These are phyloP conservation scores for Myxocyprinus asiaticus DNA, from an alignment of 2,113 vertebrate species.

Conservation along the genomic window DNA sequence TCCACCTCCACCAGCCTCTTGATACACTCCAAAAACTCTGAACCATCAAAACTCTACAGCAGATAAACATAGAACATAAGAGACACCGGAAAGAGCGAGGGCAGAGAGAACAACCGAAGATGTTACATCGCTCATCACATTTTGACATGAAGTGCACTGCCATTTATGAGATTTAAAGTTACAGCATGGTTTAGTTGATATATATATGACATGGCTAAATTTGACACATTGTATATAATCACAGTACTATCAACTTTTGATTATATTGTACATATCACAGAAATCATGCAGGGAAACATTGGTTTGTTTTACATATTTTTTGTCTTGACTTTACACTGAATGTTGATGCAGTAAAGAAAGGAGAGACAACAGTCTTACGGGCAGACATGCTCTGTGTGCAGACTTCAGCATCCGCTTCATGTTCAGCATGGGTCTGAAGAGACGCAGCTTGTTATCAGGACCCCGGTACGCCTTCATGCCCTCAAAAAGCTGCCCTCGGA, in stretches of 20 bases:
- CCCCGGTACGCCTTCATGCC: conserved; percentile 89
- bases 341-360: neutral
- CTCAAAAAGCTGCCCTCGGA: conserved; percentile 81
- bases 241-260: too few species aligned
- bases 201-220: too few species aligned
- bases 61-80: neutral
- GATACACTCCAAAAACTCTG: conserved; percentile 86
- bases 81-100: neutral
- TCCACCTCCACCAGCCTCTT: conserved; percentile 84
- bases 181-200: too few species aligned
- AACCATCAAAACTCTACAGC: conserved; percentile 80
- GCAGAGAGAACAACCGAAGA: too few species aligned
- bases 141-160: too few species aligned
- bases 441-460: conserved; percentile 79
- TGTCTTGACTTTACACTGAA: neutral
- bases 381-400: conserved; percentile 79
- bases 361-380: conserved; percentile 70
- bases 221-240: too few species aligned
- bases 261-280: too few species aligned
- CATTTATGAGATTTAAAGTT: too few species aligned
- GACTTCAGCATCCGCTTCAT: conserved; percentile 85
- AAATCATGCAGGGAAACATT: too few species aligned
- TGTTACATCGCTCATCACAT: too few species aligned
- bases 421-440: conserved; percentile 88
- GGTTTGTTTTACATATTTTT: too few species aligned